A percentile compares a stretch with the other conserved stretches of the same genome.
Evolutionary conservation across 2,797 vertebrate genomes (phyloP).

Genomic region (Sphaeramia orbicularis): DNA sequence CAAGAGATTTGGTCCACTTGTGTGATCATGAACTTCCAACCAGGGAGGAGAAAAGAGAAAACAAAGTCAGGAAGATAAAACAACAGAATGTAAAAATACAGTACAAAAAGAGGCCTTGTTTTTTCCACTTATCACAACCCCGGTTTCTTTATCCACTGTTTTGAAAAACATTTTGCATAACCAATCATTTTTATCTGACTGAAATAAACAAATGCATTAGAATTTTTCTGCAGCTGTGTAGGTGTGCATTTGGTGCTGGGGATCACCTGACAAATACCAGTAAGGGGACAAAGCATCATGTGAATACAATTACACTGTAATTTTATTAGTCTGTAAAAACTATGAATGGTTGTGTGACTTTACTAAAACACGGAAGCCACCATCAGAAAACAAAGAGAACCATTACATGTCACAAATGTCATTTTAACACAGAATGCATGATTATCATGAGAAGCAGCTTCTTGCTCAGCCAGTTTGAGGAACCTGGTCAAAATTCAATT

Average conservation of each 20-base stretch:
- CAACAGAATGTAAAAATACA: slow-evolving; percentile 80
- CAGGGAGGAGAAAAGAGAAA: slow-evolving; percentile 81
- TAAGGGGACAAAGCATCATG: too few species aligned
- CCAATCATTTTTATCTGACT: slow-evolving; percentile 36
- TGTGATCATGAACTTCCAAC: slow-evolving; percentile 83
- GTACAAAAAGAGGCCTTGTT: slow-evolving; percentile 82
- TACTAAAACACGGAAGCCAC: too few species aligned
- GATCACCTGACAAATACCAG: slow-evolving; percentile 24
- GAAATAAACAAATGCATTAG: slow-evolving; percentile 40
- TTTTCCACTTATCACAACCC: slow-evolving; percentile 73
- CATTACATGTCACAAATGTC: too few species aligned
- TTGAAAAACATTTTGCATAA: slow-evolving; percentile 53
- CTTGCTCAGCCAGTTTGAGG: background rate
- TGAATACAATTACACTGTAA: too few species aligned
- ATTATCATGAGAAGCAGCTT: background rate
- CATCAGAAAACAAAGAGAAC: too few species aligned
- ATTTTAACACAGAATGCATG: too few species aligned
- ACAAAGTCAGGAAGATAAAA: slow-evolving; percentile 63
- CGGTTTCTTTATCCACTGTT: slow-evolving; percentile 70
- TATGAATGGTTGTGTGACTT: too few species aligned
- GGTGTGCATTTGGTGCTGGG: slow-evolving; percentile 23
- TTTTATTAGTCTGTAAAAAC: too few species aligned
- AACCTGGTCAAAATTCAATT: background rate
- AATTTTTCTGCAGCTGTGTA: slow-evolving; percentile 39
- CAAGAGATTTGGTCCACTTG: slow-evolving; percentile 89